Conservation (phyloP, 2,797 vertebrate genomes). For the Hyperoplus lanceolatus region DNA sequence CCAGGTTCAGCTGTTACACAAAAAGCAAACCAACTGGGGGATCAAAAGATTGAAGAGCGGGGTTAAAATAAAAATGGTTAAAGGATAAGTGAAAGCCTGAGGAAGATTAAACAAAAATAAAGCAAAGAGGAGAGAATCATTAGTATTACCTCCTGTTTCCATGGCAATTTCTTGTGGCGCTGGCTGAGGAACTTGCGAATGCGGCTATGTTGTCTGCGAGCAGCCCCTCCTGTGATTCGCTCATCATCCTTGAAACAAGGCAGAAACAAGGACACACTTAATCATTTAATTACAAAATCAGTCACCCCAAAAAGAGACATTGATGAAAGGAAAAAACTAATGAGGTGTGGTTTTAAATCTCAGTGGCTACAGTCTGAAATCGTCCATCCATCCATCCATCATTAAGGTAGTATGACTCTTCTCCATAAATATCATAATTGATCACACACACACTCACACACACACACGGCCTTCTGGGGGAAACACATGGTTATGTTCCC, state of each 20-base stretch:
- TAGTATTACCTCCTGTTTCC: slow-evolving; percentile 86
- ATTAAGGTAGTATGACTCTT: slow-evolving; percentile 8
- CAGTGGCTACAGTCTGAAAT: slow-evolving; percentile 4
- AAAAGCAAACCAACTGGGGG: slow-evolving; percentile 22
- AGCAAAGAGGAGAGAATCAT: accelerated
- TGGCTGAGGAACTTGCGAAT: slow-evolving; percentile 83
- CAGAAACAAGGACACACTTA: slow-evolving; percentile 33
- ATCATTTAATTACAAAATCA: background rate
- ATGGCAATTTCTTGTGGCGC: slow-evolving; percentile 83
- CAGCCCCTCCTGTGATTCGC: slow-evolving; percentile 65
- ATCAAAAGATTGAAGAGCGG: background rate
- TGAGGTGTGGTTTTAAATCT: background rate
- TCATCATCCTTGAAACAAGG: slow-evolving; percentile 81
- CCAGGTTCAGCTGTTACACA: slow-evolving; percentile 19
- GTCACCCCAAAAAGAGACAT: background rate
- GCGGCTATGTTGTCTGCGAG: slow-evolving; percentile 73
- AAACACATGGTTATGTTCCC: slow-evolving; percentile 33
- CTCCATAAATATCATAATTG: slow-evolving; percentile 18
- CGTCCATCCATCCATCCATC: slow-evolving; percentile 17
- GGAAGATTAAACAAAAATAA: background rate
- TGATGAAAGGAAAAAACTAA: slow-evolving; percentile 4
- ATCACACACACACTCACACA: slow-evolving; percentile 21
- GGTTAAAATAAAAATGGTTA: slow-evolving; percentile 13
- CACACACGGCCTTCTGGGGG: background rate
- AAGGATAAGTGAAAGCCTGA: background rate